A percentile compares a stretch with the other conserved stretches of the same genome.
Evolutionary conservation across 1,140 invertebrate species (phyloP).

Genomic region (Rhopalosiphum padi): DNA sequence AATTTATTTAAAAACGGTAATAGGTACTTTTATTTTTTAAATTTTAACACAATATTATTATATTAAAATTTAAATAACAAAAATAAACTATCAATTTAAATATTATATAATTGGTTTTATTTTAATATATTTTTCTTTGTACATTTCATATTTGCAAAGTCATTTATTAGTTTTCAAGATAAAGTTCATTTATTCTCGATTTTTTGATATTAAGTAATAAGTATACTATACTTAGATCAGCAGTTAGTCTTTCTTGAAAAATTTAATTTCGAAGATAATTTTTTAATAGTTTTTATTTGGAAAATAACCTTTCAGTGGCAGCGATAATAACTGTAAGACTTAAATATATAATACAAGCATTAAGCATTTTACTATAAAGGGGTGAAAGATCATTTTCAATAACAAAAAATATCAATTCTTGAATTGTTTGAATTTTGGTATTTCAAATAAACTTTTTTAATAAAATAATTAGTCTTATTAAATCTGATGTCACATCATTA

Average conservation of each 20-base stretch:
- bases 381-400: background rate
- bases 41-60: too few relatives aligned
- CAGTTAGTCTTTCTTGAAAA: background rate
- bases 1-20: too few relatives aligned
- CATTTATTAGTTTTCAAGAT: background rate
- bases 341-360: background rate
- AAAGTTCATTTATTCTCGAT: background rate
- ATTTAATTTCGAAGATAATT: background rate
- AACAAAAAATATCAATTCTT: background rate
- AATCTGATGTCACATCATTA: too few relatives aligned
- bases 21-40: too few relatives aligned
- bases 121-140: background rate
- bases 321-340: background rate
- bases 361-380: background rate
- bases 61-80: too few relatives aligned
- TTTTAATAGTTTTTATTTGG: background rate
- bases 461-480: too few relatives aligned
- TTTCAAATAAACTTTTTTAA: background rate
- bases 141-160: background rate
- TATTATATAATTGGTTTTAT: too few relatives aligned
- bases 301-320: background rate
- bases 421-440: background rate
- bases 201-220: background rate
- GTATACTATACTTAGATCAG: background rate
- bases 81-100: too few relatives aligned